These are phyloP conservation scores for Lasioglossum pauxillum DNA, from an alignment of 2,888 invertebrate species.

Conservation along the genomic window DNA sequence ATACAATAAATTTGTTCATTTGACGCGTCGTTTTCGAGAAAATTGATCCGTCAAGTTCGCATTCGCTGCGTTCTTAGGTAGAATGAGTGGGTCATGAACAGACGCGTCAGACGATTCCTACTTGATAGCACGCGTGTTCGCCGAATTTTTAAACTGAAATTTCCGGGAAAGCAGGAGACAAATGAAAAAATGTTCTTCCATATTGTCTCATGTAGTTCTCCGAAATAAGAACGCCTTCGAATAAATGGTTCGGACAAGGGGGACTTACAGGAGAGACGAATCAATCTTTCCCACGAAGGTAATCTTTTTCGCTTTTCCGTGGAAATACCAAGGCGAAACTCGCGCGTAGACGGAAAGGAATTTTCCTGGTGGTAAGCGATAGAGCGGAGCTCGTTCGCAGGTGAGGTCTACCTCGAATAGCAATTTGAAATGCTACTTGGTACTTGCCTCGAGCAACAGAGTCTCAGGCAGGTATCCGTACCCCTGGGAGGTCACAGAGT, in stretches of 20 bases:
- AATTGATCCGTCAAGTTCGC: no score
- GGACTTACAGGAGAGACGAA: not conserved
- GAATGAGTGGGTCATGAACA: no score
- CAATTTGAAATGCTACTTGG: constrained; percentile 5
- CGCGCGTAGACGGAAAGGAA: not conserved
- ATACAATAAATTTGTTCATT: no score
- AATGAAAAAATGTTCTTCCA: no score
- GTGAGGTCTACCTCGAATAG: constrained; percentile 8
- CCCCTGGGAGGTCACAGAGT: constrained; percentile 22
- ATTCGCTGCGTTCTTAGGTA: no score
- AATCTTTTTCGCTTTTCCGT: not conserved
- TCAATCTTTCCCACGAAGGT: not conserved
- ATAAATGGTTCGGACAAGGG: not conserved
- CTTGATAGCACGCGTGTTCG: no score
- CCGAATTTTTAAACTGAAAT: no score
- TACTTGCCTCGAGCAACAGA: constrained; percentile 16
- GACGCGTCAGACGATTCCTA: no score
- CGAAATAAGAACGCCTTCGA: not conserved
- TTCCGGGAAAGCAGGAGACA: no score
- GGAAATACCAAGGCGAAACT: not conserved
- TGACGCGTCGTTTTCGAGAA: no score
- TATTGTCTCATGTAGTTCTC: no score
- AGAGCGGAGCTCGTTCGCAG: not conserved
- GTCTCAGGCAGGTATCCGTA: constrained; percentile 1
- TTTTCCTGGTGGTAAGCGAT: not conserved